These are phyloP conservation scores for Amia ocellicauda DNA, from an alignment of 2,113 vertebrate species.

Conservation along the genomic window DNA sequence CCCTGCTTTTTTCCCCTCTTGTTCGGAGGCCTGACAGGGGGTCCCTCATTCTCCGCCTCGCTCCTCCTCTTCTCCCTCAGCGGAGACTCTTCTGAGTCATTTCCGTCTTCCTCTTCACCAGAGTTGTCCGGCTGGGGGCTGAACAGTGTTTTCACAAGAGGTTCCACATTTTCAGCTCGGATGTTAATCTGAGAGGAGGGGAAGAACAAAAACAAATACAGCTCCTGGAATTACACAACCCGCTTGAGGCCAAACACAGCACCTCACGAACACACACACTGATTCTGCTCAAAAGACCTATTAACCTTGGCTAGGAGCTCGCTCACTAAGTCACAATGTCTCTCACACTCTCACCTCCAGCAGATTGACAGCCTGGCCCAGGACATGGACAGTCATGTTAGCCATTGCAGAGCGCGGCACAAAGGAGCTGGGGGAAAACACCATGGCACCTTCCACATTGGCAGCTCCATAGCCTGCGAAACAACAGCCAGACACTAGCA, in stretches of 20 bases:
- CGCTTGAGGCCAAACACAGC: too few relatives aligned
- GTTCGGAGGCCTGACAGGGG: slow-evolving; percentile 24
- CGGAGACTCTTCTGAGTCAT: slow-evolving; percentile 15
- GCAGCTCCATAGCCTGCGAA: slow-evolving; percentile 60
- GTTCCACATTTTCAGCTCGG: slow-evolving; percentile 55
- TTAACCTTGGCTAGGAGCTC: too few relatives aligned
- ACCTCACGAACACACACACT: too few relatives aligned
- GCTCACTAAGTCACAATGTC: too few relatives aligned
- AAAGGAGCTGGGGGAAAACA: slow-evolving; percentile 81
- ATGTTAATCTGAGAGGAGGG: slow-evolving; percentile 48
- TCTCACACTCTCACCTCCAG: slow-evolving; percentile 67
- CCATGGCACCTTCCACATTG: slow-evolving; percentile 72
- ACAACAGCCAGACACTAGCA: slow-evolving; percentile 16
- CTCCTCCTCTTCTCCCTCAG: slow-evolving; percentile 26
- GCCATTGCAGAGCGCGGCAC: slow-evolving; percentile 68
- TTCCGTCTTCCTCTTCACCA: slow-evolving; percentile 35
- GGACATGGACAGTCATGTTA: slow-evolving; percentile 70
- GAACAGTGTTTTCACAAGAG: slow-evolving; percentile 35
- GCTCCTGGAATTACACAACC: too few relatives aligned
- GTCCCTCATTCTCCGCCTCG: neutral
- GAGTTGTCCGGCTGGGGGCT: slow-evolving; percentile 32
- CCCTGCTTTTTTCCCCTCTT: slow-evolving; percentile 37
- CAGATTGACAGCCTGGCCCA: slow-evolving; percentile 74
- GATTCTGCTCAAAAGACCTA: too few relatives aligned
- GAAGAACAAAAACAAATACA: slow-evolving; percentile 16